Evolutionary conservation across 2,113 vertebrate genomes (phyloP), one percentile per base, ranked within the genome.

Genomic region (Ploceus nigricollis): DNA sequence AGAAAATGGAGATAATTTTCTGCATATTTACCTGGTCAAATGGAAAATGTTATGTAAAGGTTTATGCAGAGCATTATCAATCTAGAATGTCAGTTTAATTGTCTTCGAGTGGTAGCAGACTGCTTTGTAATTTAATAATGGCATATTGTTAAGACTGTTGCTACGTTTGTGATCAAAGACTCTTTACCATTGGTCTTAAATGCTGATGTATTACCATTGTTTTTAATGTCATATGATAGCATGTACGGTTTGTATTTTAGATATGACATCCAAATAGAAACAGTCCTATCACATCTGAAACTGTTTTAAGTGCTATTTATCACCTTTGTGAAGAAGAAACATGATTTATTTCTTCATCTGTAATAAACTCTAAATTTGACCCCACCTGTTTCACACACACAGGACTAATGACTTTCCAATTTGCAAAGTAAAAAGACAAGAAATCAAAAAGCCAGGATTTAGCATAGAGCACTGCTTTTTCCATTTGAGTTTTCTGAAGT

Each of bases 61-160:
- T 60, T 93, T 85, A 85, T 68, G 69, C 72, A 63, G 68, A 69
- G 73, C 20, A 39, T 91, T 82, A 82, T 2, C 68, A 66, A 31
- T n/a, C 21, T 33, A 50, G 64, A 94, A 66, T 68, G 80, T 64
- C 64, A 40, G 35, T 76, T 94, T 87, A 89, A 81, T 39, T 33
- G 71, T 76, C 53, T 93, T 72, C 45, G 61, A 95, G 70, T 83
- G 82, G 69, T 50, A 87, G 85, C 53, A 77, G 85, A 76, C 51
- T 87, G 89, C 87, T 92, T 63, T 94, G 91, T 94, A 87, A 87
- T 82, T 72, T 82, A 87, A 24, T 88, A 90, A 86, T 20, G 65
- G 76, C 45, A 24, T 87, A 69, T 58, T 89, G 61, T 68, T 95
- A 83, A 86, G 66, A 69, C 40, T 78, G 56, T 94, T 95, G 89